phyloP scores from a whole-genome alignment of 2,113 vertebrate species.

The Herpetotheres cachinnans region DNA sequence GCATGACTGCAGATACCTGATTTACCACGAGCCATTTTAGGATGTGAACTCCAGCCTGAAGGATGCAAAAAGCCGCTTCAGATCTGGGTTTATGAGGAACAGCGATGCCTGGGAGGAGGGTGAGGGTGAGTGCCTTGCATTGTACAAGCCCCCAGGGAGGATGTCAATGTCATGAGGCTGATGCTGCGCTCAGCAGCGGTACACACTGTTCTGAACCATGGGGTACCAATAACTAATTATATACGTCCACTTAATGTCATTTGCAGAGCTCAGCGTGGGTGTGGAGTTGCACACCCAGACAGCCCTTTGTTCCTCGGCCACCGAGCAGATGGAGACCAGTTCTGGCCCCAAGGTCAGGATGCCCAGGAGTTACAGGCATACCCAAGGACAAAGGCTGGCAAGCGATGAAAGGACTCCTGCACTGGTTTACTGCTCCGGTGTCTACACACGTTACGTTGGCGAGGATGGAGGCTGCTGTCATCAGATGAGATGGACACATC shows the following conservation, averaged over 20 bases:
- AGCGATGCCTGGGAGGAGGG: not conserved
- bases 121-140: not conserved
- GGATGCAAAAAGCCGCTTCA: not conserved
- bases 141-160: conserved; percentile 15
- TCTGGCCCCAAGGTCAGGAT: conserved; percentile 18
- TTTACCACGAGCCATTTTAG: fast-evolving
- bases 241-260: conserved; percentile 11
- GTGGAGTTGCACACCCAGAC: not conserved
- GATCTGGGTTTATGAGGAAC: not conserved
- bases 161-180: not conserved
- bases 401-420: conserved; percentile 61
- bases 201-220: fast-evolving
- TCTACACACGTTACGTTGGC: fast-evolving
- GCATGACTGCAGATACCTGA: not conserved
- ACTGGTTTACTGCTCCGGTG: not conserved
- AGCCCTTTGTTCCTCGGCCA: not conserved
- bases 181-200: not conserved
- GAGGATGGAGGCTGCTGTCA: not conserved
- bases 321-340: not conserved
- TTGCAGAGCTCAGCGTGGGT: not conserved
- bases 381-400: conserved; percentile 39
- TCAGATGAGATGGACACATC: not conserved
- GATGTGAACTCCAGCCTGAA: not conserved
- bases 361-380: not conserved
- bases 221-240: not conserved